Evolutionary conservation across 2,113 vertebrate genomes (phyloP).

Genomic region (Coptodon rendalli): DNA sequence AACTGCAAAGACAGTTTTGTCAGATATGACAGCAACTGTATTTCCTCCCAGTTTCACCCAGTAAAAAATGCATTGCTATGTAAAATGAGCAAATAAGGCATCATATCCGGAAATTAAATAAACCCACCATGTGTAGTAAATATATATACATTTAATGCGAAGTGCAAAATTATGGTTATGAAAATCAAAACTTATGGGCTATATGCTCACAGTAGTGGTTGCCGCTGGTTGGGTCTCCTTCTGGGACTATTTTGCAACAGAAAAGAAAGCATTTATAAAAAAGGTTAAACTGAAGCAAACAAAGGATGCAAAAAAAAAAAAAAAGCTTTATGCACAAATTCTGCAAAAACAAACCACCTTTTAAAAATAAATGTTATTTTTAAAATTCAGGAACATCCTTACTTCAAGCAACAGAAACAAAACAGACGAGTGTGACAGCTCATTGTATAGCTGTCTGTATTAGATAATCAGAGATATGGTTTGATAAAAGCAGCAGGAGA

Average conservation of each 20-base stretch:
- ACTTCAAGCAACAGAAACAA: not conserved
- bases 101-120: not conserved
- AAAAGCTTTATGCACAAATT: not conserved
- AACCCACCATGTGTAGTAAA: not conserved
- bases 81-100: not conserved
- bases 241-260: conserved; percentile 60
- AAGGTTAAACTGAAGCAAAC: conserved; percentile 4
- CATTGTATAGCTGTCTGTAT: not conserved
- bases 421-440: not conserved
- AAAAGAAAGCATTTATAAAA: conserved; percentile 37
- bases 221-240: conserved; percentile 57
- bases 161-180: not conserved
- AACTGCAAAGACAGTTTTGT: not conserved
- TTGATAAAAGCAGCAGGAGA: not conserved
- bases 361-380: not conserved
- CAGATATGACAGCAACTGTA: not conserved
- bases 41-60: not conserved
- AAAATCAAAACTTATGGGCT: not conserved
- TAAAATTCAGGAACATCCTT: not conserved
- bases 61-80: not conserved
- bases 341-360: not conserved
- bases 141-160: not conserved
- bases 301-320: not conserved
- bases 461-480: not conserved
- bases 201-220: conserved; percentile 66